Base-by-base conservation (phyloP, 2,113 vertebrate species). In the Dinomys branickii region DNA sequence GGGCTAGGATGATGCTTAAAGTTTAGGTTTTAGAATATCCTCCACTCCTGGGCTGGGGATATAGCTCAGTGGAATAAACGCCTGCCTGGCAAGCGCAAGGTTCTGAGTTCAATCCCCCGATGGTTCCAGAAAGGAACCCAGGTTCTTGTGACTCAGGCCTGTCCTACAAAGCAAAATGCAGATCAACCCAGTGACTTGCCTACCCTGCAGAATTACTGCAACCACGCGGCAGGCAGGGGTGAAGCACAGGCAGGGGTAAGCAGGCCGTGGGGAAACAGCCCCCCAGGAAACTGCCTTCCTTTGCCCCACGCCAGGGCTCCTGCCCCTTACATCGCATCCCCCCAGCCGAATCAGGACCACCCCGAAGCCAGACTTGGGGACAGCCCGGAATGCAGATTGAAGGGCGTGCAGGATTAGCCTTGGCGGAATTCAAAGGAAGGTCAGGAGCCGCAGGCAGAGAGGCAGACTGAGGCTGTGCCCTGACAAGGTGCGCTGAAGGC, bases 351-450 rank as follows among this genome's bases (percentile, higher is more conserved):
- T 6, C 50, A 89, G 84, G 56, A 41, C 41, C 35, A 22, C 58
- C 81, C 81, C 47, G 9, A 95, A 90, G 47, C 85, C 35, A 63
- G 59, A 85, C 41, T 61, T 35, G 41, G 56, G 28, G 61, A 77
- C 85, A 92, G 67, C 77, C n/a, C 82, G 56, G n/a, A 93, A 81
- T 75, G 33, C 58, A 84, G 52, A 47, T 59, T 65, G 24, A 50
- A 50, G 89, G 41, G 17, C 38, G 78, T 41, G n/a, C 80, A 93
- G 24, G 91, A 77, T 63, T 63, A 59, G 12, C 71, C 94, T 90
- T 96, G 30, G 85, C 41, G 16, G 63, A 85, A 88, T 88, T 90
- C 75, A 96, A 69, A 95, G 56, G 41, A 54, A 82, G 24, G 35
- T 91, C 80, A 75, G 6, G n/a, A 38, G 5, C 41, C 63, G 61